Base-by-base conservation (phyloP, 2,888 invertebrate genomes). In the Herminia tarsipennalis region DNA sequence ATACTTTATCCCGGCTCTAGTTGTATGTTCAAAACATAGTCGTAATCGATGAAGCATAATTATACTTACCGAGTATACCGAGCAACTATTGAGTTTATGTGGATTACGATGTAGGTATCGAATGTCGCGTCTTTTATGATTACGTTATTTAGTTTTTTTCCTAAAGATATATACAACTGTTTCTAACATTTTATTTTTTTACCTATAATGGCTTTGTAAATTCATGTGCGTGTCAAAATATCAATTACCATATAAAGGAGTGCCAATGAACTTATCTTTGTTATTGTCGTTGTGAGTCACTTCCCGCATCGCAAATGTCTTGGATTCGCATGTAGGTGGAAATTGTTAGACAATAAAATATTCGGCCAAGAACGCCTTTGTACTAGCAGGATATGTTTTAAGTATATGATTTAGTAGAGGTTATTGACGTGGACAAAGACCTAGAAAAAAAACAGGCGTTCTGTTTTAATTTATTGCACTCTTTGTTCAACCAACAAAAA, bases 221-320 rank as follows among this genome's bases (percentile, higher is more conserved):
- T 22, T 35, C n/a, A n/a, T n/a, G n/a, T n/a, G 48, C 41, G 30
- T 48, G 33, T 41, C 25, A 36, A 46, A 56, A 47, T 43, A 34
- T 49, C 43, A 48, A 42, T 56, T 65, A 47, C 48, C 44, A 50
- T 57, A 61, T 45, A 37, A 43, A 49, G 49, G 45, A 42, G 48
- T 39, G 66, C 25, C 66, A 50, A 46, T 66, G 63, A 65, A 56
- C 64, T 66, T 48, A 25, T 39, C 42, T 52, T 54, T 51, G 29
- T 55, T 51, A 53, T 51, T 47, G 53, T 42, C 4, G n/a, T 14
- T n/a, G 36, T 62, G 66, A 62, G 27, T 65, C 65, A 66, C 18
- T 57, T 47, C 46, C 41, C 29, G 21, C 48, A 45, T 46, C 20
- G 33, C 30, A 39, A 39, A 52, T 30, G 21, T 45, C 32, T 56